Evolutionary conservation across 1,140 invertebrate genomes (phyloP).

Genomic region (Temnothorax curvispinosus): DNA sequence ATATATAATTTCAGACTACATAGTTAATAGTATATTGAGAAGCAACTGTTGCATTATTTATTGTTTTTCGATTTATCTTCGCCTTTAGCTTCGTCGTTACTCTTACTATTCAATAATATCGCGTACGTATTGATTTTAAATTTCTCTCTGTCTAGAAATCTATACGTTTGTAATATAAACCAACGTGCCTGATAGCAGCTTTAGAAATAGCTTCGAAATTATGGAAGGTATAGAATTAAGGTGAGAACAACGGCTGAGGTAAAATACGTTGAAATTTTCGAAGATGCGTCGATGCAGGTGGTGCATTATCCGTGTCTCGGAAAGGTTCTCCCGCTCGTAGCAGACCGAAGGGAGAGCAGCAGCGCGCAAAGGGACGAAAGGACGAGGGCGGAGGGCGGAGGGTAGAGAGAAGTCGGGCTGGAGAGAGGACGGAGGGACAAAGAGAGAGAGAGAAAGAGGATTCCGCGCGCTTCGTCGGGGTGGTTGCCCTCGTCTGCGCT

Average conservation of each 20-base stretch:
- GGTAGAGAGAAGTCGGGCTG: conserved; percentile 24
- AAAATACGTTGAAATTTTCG: conserved; percentile 7
- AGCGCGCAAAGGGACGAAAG: conserved; percentile 59
- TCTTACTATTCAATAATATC: neutral
- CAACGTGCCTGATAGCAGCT: neutral
- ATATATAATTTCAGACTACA: neutral
- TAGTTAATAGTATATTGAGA: neutral
- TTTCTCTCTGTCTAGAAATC: neutral
- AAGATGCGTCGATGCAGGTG: conserved; percentile 34
- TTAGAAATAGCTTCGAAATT: neutral
- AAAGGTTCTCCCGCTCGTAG: conserved; percentile 37
- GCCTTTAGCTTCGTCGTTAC: neutral
- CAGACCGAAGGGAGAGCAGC: conserved; percentile 60
- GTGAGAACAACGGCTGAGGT: neutral
- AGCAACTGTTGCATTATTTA: neutral
- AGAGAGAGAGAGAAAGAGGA: conserved; percentile 68
- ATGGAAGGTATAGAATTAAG: neutral
- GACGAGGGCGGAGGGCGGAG: conserved; percentile 45
- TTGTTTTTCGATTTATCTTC: neutral
- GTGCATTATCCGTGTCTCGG: conserved; percentile 55
- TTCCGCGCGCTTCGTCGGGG: conserved; percentile 81
- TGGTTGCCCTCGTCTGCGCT: conserved; percentile 85
- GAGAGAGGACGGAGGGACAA: conserved; percentile 57
- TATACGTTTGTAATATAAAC: neutral
- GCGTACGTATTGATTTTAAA: neutral